These are phyloP conservation scores for Catocala nupta DNA, from an alignment of 2,888 invertebrate species.

Conservation along the genomic window DNA sequence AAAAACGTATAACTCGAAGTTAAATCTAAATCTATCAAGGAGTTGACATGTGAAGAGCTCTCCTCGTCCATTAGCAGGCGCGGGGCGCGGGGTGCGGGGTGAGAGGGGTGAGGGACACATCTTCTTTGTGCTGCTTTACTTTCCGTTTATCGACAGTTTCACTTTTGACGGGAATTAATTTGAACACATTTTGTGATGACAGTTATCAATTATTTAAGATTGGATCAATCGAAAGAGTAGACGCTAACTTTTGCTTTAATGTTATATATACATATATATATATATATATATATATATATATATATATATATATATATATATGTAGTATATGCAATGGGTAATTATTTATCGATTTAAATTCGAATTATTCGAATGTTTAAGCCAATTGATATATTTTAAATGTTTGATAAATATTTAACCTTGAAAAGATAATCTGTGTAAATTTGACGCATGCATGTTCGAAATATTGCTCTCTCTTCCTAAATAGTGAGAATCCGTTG, in stretches of 20 bases:
- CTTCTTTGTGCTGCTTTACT: constrained; percentile 18
- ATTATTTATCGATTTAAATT: too few relatives aligned
- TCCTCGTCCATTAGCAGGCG: constrained; percentile 17
- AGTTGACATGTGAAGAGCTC: constrained; percentile 8
- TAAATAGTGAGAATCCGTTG: too few relatives aligned
- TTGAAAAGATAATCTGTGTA: too few relatives aligned
- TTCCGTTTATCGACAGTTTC: constrained; percentile 27
- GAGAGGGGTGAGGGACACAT: constrained; percentile 2
- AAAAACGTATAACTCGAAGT: not conserved
- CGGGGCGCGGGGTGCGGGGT: not conserved
- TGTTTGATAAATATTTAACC: too few relatives aligned
- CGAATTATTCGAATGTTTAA: too few relatives aligned
- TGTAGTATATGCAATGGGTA: too few relatives aligned
- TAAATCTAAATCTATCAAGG: constrained; percentile 1
- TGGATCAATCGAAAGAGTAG: not conserved
- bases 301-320: too few relatives aligned
- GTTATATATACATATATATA: too few relatives aligned
- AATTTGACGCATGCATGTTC: too few relatives aligned
- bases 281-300: too few relatives aligned
- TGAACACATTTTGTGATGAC: constrained; percentile 14
- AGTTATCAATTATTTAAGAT: constrained; percentile 15
- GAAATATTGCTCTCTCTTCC: too few relatives aligned
- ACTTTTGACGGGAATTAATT: constrained; percentile 26
- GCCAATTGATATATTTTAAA: too few relatives aligned
- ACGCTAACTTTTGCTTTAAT: not conserved